phyloP scores from a whole-genome alignment of 2,797 vertebrate genomes.

The Neoniphon sammara region DNA sequence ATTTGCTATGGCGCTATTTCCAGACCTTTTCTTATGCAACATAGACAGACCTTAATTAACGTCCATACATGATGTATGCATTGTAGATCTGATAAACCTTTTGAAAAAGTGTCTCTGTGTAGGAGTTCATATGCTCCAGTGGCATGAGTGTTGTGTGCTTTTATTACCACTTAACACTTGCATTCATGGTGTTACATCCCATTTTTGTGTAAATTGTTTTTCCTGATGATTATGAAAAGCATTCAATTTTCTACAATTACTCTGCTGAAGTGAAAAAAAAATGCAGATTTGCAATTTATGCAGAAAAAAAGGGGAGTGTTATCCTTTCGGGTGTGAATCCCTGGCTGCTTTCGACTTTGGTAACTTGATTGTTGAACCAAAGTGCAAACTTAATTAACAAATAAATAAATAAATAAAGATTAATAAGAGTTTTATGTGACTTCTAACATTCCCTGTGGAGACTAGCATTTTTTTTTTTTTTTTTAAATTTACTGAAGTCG shows the following conservation, averaged over 20 bases:
- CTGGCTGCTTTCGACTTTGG: conserved; percentile 33
- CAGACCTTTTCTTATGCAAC: conserved; percentile 19
- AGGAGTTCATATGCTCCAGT: not conserved
- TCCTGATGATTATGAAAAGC: not conserved
- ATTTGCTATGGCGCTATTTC: conserved; percentile 32
- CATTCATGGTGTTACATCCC: too few relatives aligned
- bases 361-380: conserved; percentile 41
- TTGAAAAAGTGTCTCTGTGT: not conserved
- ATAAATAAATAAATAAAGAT: conserved; percentile 30
- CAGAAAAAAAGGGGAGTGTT: conserved; percentile 45
- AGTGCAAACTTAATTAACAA: conserved; percentile 4
- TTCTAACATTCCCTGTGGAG: conserved; percentile 62
- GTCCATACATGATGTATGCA: not conserved
- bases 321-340: conserved; percentile 51
- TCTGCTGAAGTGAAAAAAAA: conserved; percentile 24
- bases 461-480: conserved; percentile 51
- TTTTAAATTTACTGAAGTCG: conserved; percentile 39
- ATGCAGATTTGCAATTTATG: conserved; percentile 39
- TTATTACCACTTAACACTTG: too few relatives aligned
- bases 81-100: not conserved
- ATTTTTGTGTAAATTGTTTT: not conserved
- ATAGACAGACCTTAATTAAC: not conserved
- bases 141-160: not conserved
- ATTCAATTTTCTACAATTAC: not conserved
- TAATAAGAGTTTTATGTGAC: conserved; percentile 56